Evolutionary conservation across 2,888 invertebrate genomes (phyloP), one percentile per base, ranked within the genome.

Genomic region (Suillia variegata): DNA sequence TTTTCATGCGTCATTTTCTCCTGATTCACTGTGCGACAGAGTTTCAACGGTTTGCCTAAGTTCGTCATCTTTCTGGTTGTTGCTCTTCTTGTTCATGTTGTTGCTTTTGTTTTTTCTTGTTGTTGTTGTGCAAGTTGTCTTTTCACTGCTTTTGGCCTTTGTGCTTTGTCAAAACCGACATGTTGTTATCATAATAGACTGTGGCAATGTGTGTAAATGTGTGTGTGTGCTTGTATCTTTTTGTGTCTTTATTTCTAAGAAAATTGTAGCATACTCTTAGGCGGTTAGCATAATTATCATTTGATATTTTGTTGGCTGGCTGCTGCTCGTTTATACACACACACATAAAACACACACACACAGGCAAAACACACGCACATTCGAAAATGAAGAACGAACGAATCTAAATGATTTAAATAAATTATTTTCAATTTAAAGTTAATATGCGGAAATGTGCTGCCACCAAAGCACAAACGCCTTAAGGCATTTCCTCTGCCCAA

Each of bases 101-200:
- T 31, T 6, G 31, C n/a, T 8, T 8, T 38, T 4, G n/a, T 38
- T 38, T 38, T n/a, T 38, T 38, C 8, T 38, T 13, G 4, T 6
- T 6, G n/a, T n/a, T n/a, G n/a, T n/a, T n/a, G n/a, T n/a, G n/a
- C n/a, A n/a, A n/a, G n/a, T n/a, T n/a, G n/a, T n/a, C n/a, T n/a
- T n/a, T n/a, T n/a, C n/a, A n/a, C n/a, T n/a, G 38, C 38, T 38
- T 45, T 18, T 45, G 45, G 38, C 26, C 3, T 38, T 38, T 38
- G 38, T 38, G 38, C 38, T 38, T 38, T 13, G 38, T 38, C 15
- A 4, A 38, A 38, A 38, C 10, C 10, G 20, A 20, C 45, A 45
- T 45, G 20, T 45, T 17, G 38, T 45, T 45, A 45, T 18, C 45
- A 45, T 17, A 45, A 45, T 18, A 45, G 45, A 45, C 45, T 45